Evolutionary conservation across 2,113 vertebrate species (phyloP).

Genomic region (Dermatemys mawii): DNA sequence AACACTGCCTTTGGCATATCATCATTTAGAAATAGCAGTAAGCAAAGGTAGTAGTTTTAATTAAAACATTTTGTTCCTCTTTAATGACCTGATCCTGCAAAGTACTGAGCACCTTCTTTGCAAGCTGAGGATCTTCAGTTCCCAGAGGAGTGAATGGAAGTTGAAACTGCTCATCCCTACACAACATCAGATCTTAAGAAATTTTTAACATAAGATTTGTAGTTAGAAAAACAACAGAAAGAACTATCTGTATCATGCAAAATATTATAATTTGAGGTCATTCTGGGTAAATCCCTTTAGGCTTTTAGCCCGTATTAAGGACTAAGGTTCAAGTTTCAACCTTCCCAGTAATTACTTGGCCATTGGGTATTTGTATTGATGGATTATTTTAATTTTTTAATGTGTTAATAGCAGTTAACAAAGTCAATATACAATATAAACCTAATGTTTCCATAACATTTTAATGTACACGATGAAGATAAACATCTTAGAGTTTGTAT

Average conservation of each 20-base stretch:
- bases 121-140: not conserved
- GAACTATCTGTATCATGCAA: not conserved
- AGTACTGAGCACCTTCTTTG: not conserved
- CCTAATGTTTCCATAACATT: not conserved
- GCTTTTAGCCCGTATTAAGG: not conserved
- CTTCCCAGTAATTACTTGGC: not conserved
- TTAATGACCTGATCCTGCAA: conserved; percentile 65
- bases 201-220: not conserved
- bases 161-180: not conserved
- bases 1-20: conserved; percentile 77
- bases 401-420: not conserved
- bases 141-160: not conserved
- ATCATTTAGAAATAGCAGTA: conserved; percentile 58
- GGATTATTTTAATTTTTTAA: not conserved
- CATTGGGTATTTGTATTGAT: accelerated
- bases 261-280: not conserved
- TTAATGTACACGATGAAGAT: not conserved
- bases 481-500: not conserved
- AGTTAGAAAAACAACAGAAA: not conserved
- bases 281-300: not conserved
- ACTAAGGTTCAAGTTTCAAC: not conserved
- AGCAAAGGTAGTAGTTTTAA: conserved; percentile 59
- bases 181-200: not conserved
- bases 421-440: not conserved
- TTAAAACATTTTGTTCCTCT: conserved; percentile 54